Evolutionary conservation across 2,797 vertebrate species (phyloP), one percentile per base, ranked within the genome.

Genomic region (Chanos chanos): DNA sequence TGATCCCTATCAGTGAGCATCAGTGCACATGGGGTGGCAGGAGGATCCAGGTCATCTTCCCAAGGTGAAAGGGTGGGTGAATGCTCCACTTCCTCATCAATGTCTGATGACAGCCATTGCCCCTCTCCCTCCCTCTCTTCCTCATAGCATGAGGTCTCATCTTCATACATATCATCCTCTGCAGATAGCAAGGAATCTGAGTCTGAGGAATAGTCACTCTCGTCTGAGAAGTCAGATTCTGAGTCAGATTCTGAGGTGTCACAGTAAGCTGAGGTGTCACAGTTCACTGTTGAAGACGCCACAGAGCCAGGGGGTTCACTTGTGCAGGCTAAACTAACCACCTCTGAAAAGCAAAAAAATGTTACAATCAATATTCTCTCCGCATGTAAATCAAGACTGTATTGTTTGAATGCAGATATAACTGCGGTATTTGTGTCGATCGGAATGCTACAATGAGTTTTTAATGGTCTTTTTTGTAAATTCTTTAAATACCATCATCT

Each of bases 131-230:
- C 77, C 68, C 52, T 70, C 34, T 47, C 45, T 41, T 37, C 24
- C 74, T 37, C 0, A 56, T 75, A 0, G 81, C 80, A 0, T 75
- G 75, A 21, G 71, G 70, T 4, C 75, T 53, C 50, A 3, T 41
- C 54, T 3, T 50, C 40, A 4, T 79, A 73, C n/a, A 81, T 65
- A 9, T 72, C 78, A 1, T 65, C 79, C 66, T 78, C 82, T 18
- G 74, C 77, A 13, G 75, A 79, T 28, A 48, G 74, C 16, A 69
- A 67, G 1, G 60, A 78, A 22, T 77, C 77, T 0, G 61, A 74
- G 3, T 92, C 89, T 5, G 92, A 94, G 3, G 85, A 91, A 61
- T 75, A 86, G 0, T 91, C 89, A 0, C 86, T 93, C 64, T 90
- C 90, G 25, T 91, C 89, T 0, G 88, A 92, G 12, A 89, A 91